These are phyloP conservation scores for Strix occidentalis DNA, from an alignment of 2,797 vertebrate species.

Conservation along the genomic window DNA sequence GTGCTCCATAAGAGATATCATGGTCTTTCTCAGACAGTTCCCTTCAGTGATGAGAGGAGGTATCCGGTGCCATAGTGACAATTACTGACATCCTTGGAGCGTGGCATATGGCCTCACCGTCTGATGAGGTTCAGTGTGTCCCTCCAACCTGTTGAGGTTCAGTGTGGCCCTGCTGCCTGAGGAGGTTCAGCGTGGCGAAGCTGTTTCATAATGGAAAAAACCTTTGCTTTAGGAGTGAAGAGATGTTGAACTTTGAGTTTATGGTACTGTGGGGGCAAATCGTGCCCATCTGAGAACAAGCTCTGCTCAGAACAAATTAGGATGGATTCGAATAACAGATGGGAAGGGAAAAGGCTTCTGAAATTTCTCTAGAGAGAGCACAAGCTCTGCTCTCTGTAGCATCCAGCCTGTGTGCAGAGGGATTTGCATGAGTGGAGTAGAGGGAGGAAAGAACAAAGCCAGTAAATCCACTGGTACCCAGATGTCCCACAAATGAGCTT, in stretches of 20 bases:
- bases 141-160: background rate
- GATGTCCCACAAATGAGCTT: background rate
- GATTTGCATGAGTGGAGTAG: background rate
- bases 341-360: background rate
- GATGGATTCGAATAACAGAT: background rate
- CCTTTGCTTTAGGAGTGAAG: background rate
- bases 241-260: background rate
- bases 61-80: background rate
- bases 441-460: background rate
- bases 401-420: background rate
- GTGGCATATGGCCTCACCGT: accelerated
- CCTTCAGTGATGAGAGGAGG: background rate
- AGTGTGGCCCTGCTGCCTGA: background rate
- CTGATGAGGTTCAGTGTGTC: background rate
- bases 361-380: conserved; percentile 4
- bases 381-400: background rate
- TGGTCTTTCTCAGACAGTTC: background rate
- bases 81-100: background rate
- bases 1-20: background rate
- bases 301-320: background rate
- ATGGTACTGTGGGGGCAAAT: background rate
- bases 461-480: background rate
- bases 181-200: background rate
- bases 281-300: background rate
- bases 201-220: background rate